These are phyloP conservation scores for Drosophila suboccidentalis DNA, from an alignment of 2,888 invertebrate species.

Conservation along the genomic window DNA sequence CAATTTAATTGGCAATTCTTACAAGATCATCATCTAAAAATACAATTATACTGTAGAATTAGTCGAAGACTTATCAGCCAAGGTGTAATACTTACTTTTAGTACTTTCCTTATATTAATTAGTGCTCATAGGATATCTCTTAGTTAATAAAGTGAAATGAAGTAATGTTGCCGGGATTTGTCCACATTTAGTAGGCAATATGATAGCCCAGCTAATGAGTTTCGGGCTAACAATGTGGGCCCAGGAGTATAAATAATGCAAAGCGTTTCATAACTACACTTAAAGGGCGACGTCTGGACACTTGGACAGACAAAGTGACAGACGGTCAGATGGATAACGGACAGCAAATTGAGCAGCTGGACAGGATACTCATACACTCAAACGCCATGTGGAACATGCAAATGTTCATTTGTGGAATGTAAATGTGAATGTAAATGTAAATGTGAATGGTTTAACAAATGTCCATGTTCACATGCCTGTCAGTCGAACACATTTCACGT, in stretches of 20 bases:
- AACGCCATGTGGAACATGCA: constrained; percentile 38
- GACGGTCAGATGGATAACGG: constrained; percentile 1
- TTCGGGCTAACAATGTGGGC: constrained; percentile 34
- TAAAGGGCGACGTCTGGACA: constrained; percentile 23
- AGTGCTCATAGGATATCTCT: not conserved
- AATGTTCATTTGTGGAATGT: constrained; percentile 4
- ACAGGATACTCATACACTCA: constrained; percentile 39
- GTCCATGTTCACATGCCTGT: constrained; percentile 51
- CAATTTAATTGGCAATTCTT: constrained; percentile 1
- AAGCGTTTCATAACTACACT: constrained; percentile 67
- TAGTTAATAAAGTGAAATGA: not conserved
- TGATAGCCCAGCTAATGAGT: constrained; percentile 59
- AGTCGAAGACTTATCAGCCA: no score
- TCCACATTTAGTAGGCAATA: constrained; percentile 8
- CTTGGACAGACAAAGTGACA: not conserved
- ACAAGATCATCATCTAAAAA: not conserved
- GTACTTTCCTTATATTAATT: no score
- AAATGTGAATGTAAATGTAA: constrained; percentile 16
- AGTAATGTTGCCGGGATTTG: not conserved
- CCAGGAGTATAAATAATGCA: constrained; percentile 66
- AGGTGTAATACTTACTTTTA: no score
- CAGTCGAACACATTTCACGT: constrained; percentile 19
- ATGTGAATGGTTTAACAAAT: constrained; percentile 54
- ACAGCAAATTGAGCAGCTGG: constrained; percentile 50
- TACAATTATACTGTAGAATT: no score